Percentiles rank a stretch among this genome's conserved stretches.
Conservation (phyloP, 2,888 invertebrate genomes). For the Acleris sparsana region DNA sequence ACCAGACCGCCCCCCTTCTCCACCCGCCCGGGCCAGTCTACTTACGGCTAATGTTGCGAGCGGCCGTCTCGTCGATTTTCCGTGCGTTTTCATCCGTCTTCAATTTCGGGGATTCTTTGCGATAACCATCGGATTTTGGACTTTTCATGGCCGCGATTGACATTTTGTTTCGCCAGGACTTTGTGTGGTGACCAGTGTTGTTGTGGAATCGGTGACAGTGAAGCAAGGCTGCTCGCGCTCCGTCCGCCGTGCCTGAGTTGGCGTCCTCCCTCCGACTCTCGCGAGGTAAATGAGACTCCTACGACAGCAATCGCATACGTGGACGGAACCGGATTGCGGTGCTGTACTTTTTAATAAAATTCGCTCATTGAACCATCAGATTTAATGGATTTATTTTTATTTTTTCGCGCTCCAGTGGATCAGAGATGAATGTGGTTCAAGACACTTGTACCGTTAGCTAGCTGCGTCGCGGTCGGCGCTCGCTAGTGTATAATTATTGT, state of each 20-base stretch:
- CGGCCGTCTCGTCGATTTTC: constrained; percentile 50
- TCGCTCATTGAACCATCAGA: constrained; percentile 54
- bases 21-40: constrained; percentile 68
- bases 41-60: constrained; percentile 56
- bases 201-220: constrained; percentile 71
- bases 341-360: constrained; percentile 56
- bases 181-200: constrained; percentile 57
- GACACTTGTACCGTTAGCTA: constrained; percentile 71
- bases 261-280: constrained; percentile 74
- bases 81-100: constrained; percentile 63
- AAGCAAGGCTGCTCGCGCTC: constrained; percentile 68
- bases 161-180: constrained; percentile 47
- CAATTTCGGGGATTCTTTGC: constrained; percentile 68
- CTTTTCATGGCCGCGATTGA: constrained; percentile 51
- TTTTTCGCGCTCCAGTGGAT: constrained; percentile 48
- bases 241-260: constrained; percentile 70
- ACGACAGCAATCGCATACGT: constrained; percentile 71
- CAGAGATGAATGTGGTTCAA: constrained; percentile 58
- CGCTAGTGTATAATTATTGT: constrained; percentile 47
- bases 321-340: constrained; percentile 71
- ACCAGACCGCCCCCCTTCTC: constrained; percentile 55
- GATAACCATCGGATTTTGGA: constrained; percentile 56
- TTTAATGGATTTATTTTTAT: constrained; percentile 51
- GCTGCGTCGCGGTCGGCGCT: constrained; percentile 62
- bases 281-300: constrained; percentile 76